Base-by-base conservation (phyloP, 2,888 invertebrate genomes). In the Ischnura elegans region DNA sequence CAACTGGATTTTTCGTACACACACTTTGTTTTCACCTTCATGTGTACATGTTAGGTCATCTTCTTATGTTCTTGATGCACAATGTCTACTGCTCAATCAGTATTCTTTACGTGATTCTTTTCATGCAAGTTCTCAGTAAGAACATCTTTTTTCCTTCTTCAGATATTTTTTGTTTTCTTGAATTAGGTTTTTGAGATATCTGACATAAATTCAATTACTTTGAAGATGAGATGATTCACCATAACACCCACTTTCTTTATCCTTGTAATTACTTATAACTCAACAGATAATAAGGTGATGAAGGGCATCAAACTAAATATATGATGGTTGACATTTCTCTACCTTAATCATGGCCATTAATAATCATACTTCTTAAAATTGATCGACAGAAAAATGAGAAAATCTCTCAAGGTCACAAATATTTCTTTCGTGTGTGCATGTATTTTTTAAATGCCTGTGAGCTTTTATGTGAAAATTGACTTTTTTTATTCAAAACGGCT, bases 11-110 rank as follows among this genome's bases (percentile, higher is more conserved):
- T 61, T 61, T 61, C 16, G 10, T 61, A 10, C 36, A n/a, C 25
- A n/a, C 25, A n/a, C 45, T 86, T 21, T 43, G 25, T 61, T n/a
- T 42, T 90, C 36, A 42, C 61, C 21, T 90, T 45, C 90, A 66
- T 90, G 90, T 66, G 45, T 66, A 90, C n/a, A 66, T 42, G 43
- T 29, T 90, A 25, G 43, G 25, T 90, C 43, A 61, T 55, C 87
- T 87, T 87, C 8, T n/a, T 90, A 66, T 90, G 90, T 43, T 90
- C 61, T 55, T 87, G 6, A 42, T 90, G 90, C 36, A 5, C 43
- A 61, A 29, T 90, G 29, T 6, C 36, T 76, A 13, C 29, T 76
- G 76, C 36, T 76, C 4, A n/a, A 16, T 29, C 66, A 66, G 76
- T 13, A 29, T 36, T 36, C 10, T n/a, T n/a, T n/a, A n/a, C 0